These are phyloP conservation scores for Coregonus sp. DNA, from an alignment of 2,797 vertebrate genomes.

Conservation along the genomic window DNA sequence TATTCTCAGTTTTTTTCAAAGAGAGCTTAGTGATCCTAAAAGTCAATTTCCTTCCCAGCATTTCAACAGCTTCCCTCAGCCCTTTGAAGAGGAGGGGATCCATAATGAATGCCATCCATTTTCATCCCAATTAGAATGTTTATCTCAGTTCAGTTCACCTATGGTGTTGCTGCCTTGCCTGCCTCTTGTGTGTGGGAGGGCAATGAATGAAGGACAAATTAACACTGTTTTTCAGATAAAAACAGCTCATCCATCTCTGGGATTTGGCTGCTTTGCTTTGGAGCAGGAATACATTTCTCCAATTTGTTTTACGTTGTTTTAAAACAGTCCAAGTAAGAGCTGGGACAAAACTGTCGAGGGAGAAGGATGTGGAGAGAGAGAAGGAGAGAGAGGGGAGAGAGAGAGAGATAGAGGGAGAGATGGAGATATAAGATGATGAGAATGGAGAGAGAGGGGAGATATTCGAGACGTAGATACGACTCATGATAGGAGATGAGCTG, in stretches of 20 bases:
- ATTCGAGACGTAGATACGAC: too few relatives aligned
- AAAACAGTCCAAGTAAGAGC: conserved; percentile 52
- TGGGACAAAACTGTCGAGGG: neutral
- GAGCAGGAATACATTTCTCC: conserved; percentile 62
- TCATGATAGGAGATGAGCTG: too few relatives aligned
- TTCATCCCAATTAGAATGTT: neutral
- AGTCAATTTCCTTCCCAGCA: neutral
- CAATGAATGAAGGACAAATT: conserved; percentile 73
- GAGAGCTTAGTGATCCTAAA: neutral
- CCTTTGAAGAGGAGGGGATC: neutral
- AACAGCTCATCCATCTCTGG: conserved; percentile 66
- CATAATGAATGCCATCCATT: neutral
- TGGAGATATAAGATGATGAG: too few relatives aligned
- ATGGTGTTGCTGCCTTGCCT: neutral
- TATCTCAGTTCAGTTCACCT: neutral
- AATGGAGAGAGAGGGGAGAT: too few relatives aligned
- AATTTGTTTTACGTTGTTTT: conserved; percentile 66
- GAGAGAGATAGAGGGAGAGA: neutral
- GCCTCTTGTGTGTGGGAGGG: neutral
- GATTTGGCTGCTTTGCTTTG: conserved; percentile 65
- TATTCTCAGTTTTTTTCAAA: neutral
- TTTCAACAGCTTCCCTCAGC: neutral
- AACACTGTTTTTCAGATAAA: conserved; percentile 59
- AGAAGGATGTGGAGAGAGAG: conserved; percentile 2
- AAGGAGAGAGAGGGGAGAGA: neutral